Percentiles rank a stretch among this genome's conserved stretches.
Evolutionary conservation across 1,140 invertebrate genomes (phyloP).

Genomic region (Solenopsis fugax): DNA sequence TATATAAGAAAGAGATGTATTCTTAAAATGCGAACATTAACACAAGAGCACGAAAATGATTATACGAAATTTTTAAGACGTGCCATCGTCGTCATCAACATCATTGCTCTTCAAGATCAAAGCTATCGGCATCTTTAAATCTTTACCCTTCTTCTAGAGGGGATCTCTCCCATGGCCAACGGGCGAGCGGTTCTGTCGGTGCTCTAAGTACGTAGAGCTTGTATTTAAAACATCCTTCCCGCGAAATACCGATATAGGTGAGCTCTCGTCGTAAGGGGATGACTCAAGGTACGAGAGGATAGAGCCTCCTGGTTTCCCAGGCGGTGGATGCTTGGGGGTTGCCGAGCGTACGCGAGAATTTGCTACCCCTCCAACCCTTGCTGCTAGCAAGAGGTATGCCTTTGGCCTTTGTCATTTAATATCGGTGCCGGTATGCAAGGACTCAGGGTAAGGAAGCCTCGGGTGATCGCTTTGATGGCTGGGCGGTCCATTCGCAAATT

Average conservation of each 20-base stretch:
- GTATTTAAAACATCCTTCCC: conserved; percentile 85
- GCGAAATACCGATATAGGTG: conserved; percentile 84
- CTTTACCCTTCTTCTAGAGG: conserved; percentile 57
- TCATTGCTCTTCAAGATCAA: conserved; percentile 77
- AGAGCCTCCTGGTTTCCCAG: conserved; percentile 71
- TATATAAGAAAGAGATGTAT: neutral
- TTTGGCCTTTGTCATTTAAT: conserved; percentile 87
- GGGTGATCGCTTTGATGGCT: conserved; percentile 86
- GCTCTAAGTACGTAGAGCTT: conserved; percentile 63
- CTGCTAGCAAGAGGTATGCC: conserved; percentile 83
- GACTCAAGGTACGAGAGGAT: conserved; percentile 73
- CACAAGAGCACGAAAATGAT: neutral
- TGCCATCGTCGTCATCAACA: conserved; percentile 1
- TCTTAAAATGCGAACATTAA: neutral
- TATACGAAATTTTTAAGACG: conserved; percentile 9
- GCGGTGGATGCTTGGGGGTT: conserved; percentile 82
- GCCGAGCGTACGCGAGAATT: conserved; percentile 83
- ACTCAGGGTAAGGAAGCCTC: conserved; percentile 84
- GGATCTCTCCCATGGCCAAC: conserved; percentile 49
- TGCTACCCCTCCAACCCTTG: conserved; percentile 80
- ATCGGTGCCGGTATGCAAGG: conserved; percentile 85
- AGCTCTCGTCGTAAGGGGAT: conserved; percentile 70
- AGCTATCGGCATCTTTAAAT: conserved; percentile 78
- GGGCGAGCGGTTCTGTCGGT: conserved; percentile 54
- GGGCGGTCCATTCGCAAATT: conserved; percentile 84